phyloP scores from a whole-genome alignment of 2,797 vertebrate genomes.

The Cheirogaleus major region DNA sequence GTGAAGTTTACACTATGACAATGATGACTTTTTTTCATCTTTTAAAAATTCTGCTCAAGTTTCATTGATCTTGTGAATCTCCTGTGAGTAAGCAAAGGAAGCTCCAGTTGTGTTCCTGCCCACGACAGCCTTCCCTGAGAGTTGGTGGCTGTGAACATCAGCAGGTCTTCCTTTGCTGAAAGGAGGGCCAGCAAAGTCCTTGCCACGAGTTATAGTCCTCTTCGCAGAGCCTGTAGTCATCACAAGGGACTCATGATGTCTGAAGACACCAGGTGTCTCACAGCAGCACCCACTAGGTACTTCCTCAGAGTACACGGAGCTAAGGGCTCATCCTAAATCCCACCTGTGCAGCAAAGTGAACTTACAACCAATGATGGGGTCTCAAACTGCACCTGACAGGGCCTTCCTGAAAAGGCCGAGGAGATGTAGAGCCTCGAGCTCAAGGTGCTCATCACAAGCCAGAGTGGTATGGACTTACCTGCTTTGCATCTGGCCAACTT shows the following conservation, averaged over 20 bases:
- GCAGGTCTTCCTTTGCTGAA: neutral
- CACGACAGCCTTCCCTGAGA: neutral
- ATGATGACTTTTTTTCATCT: neutral
- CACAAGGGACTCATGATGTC: neutral
- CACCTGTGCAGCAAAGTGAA: neutral
- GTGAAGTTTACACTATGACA: neutral
- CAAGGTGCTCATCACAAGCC: neutral
- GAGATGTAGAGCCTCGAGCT: neutral
- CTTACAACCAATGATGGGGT: neutral
- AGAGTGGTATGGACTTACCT: neutral
- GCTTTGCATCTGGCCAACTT: neutral
- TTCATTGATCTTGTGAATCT: neutral
- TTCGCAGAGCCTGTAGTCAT: neutral
- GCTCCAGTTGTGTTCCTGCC: neutral
- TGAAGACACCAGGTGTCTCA: neutral
- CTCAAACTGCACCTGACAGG: neutral
- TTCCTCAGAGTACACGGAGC: neutral
- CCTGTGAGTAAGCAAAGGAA: neutral
- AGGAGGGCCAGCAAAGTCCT: neutral
- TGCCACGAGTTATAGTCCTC: neutral
- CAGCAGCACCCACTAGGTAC: neutral
- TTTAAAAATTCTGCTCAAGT: neutral
- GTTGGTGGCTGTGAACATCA: too few species aligned
- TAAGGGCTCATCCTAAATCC: neutral
- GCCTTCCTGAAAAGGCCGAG: neutral